Conservation (phyloP, 2,888 invertebrate genomes). For the Selenia dentaria region DNA sequence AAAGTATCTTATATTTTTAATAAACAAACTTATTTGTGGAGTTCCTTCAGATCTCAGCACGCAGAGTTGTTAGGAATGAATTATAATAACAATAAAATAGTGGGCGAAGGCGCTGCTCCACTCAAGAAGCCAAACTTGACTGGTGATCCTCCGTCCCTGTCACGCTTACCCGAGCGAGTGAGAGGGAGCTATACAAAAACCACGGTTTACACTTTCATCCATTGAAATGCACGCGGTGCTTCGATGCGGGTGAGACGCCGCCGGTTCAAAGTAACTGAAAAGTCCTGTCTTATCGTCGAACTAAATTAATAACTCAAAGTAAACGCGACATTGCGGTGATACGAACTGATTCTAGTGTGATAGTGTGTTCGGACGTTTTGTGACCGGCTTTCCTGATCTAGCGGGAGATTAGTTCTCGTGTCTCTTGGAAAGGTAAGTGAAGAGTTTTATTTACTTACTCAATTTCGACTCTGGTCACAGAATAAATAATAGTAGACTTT, state of each 20-base stretch:
- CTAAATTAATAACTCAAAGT: conserved; percentile 61
- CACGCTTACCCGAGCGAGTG: conserved; percentile 53
- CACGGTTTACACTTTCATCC: conserved; percentile 81
- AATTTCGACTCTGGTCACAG: too few species aligned
- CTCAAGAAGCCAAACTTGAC: conserved; percentile 64
- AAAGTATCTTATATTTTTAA: too few species aligned
- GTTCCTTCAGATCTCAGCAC: too few species aligned
- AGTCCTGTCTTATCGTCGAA: conserved; percentile 61
- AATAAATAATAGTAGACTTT: too few species aligned
- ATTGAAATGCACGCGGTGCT: conserved; percentile 81
- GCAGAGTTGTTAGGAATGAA: too few species aligned
- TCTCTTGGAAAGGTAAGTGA: conserved; percentile 20
- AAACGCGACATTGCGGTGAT: conserved; percentile 51
- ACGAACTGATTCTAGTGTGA: conserved; percentile 53
- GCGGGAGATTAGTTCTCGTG: conserved; percentile 12
- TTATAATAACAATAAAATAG: conserved; percentile 72
- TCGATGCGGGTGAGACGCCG: conserved; percentile 72
- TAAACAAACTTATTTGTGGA: too few species aligned
- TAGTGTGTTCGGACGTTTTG: conserved; percentile 43
- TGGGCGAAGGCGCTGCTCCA: conserved; percentile 72
- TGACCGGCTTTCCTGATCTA: conserved; percentile 12
- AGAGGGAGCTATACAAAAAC: conserved; percentile 81
- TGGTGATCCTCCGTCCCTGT: conserved; percentile 57
- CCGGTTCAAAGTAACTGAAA: conserved; percentile 70
- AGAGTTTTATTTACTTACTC: conserved; percentile 18